phyloP scores from a whole-genome alignment of 2,113 vertebrate genomes.

The Dicrurus megarhynchus region DNA sequence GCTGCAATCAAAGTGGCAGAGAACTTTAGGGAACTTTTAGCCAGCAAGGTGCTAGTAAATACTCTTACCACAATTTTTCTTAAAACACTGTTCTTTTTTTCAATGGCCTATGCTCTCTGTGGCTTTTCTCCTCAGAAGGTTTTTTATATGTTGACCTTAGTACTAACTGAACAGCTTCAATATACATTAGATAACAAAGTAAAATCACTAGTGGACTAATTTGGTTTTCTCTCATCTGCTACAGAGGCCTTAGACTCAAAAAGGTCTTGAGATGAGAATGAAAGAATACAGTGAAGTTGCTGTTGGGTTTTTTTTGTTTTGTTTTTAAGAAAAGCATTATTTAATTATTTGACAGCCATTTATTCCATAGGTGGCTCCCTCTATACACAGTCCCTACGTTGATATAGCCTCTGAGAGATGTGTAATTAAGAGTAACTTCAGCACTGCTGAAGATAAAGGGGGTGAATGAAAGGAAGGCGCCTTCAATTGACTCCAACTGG shows the following conservation, averaged over 20 bases:
- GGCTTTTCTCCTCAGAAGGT: not conserved
- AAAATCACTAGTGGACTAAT: not conserved
- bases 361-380: not conserved
- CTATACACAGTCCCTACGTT: not conserved
- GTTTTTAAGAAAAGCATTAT: not conserved
- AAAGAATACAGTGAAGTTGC: not conserved
- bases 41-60: not conserved
- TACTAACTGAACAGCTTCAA: not conserved
- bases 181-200: not conserved
- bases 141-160: not conserved
- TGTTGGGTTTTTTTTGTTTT: not conserved
- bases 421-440: not conserved
- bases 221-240: not conserved
- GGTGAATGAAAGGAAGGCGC: not conserved
- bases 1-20: not conserved
- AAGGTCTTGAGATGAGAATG: not conserved
- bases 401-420: not conserved
- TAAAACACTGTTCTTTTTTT: not conserved
- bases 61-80: not conserved
- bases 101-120: not conserved
- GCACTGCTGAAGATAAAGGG: not conserved
- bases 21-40: not conserved
- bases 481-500: not conserved
- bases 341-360: not conserved
- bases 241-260: not conserved